Conservation (phyloP, 2,113 vertebrate species). For the Sphyrna mokarran region DNA sequence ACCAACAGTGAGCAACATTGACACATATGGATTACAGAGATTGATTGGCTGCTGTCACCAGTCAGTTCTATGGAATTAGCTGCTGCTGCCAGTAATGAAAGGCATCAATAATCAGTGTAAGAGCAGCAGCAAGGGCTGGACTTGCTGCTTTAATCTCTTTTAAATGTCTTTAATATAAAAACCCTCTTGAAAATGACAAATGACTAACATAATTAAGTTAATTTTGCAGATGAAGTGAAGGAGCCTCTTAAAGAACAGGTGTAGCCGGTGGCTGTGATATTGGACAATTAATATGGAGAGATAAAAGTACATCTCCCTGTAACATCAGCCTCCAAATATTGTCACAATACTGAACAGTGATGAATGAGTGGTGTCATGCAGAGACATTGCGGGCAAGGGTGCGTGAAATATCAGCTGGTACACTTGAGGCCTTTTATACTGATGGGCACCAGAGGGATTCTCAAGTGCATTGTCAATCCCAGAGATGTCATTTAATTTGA, state of each 20-base stretch:
- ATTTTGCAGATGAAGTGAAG: constrained; percentile 39
- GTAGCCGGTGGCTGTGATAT: accelerated
- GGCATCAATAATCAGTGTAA: constrained; percentile 41
- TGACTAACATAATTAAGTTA: constrained; percentile 41
- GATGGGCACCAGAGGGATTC: neutral
- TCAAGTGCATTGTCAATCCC: neutral
- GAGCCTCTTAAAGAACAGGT: constrained; percentile 39
- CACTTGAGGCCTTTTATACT: neutral
- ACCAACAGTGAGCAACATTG: neutral
- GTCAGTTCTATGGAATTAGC: neutral
- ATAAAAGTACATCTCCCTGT: constrained; percentile 9
- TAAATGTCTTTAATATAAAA: constrained; percentile 46
- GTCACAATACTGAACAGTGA: neutral
- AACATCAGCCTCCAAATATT: neutral
- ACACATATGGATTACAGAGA: neutral
- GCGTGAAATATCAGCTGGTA: neutral
- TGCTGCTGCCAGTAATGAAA: neutral
- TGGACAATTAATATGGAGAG: neutral
- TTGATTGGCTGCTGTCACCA: neutral
- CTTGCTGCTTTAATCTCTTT: constrained; percentile 46
- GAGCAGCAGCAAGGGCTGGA: constrained; percentile 34
- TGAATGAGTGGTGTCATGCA: neutral
- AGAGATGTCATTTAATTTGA: neutral
- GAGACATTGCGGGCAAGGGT: neutral
- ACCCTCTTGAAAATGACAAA: constrained; percentile 41